These are phyloP conservation scores for Trachelus iudaicus DNA, from an alignment of 2,888 invertebrate genomes.

Conservation along the genomic window DNA sequence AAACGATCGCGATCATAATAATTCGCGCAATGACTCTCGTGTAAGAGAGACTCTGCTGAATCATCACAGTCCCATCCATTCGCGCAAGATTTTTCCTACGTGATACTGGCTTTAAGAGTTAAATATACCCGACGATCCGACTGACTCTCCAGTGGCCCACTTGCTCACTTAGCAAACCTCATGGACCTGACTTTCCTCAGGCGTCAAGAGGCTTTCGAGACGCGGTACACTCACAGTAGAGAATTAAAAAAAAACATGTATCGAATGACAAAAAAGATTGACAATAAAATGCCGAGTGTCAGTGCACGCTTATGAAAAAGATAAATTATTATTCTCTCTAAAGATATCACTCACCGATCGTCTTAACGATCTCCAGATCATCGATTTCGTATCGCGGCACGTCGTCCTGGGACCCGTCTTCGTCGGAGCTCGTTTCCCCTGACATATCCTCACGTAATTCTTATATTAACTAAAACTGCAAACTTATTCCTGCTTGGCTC, in stretches of 20 bases:
- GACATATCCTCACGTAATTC: constrained; percentile 34
- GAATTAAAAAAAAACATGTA: too few relatives aligned
- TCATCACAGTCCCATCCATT: background rate
- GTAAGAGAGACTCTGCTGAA: background rate
- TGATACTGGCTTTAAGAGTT: constrained; percentile 45
- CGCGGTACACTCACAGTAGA: too few relatives aligned
- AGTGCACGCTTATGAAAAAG: too few relatives aligned
- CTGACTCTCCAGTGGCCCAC: constrained; percentile 52
- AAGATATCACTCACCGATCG: constrained; percentile 77
- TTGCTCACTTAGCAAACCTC: constrained; percentile 34
- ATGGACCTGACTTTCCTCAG: constrained; percentile 3
- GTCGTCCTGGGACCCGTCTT: constrained; percentile 58
- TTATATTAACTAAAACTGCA: constrained; percentile 14
- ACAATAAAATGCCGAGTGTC: too few relatives aligned
- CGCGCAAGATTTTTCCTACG: constrained; percentile 14
- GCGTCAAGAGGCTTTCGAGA: background rate
- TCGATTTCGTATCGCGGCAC: constrained; percentile 72
- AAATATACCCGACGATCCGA: constrained; percentile 44
- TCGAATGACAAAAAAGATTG: too few relatives aligned
- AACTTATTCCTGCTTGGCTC: background rate
- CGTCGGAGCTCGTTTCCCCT: constrained; percentile 51
- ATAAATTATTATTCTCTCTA: too few relatives aligned
- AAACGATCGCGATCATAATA: too few relatives aligned
- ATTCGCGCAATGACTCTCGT: too few relatives aligned
- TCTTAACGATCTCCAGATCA: constrained; percentile 87